These are phyloP conservation scores for Phoxinus phoxinus DNA, from an alignment of 2,113 vertebrate species.

Conservation along the genomic window DNA sequence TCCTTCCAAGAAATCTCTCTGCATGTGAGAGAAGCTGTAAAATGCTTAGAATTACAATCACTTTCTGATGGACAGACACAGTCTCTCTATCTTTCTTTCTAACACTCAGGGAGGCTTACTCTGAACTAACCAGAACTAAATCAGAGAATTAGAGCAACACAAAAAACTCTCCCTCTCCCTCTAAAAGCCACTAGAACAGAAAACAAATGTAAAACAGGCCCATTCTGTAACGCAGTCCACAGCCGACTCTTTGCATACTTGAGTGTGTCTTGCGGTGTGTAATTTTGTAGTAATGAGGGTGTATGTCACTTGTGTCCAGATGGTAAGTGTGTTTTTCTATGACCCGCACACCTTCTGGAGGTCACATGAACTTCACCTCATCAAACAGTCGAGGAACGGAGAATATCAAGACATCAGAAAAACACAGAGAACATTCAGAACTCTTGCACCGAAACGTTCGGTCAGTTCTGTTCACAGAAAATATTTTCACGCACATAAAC, in stretches of 20 bases:
- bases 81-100: conserved; percentile 21
- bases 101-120: conserved; percentile 18
- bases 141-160: conserved; percentile 24
- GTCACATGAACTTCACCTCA: conserved; percentile 18
- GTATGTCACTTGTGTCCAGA: conserved; percentile 30
- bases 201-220: conserved; percentile 27
- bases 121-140: conserved; percentile 18
- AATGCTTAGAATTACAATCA: conserved; percentile 38
- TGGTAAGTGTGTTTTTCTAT: conserved; percentile 32
- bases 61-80: conserved; percentile 37
- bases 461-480: conserved; percentile 25
- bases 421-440: background rate
- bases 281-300: conserved; percentile 31
- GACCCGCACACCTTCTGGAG: conserved; percentile 25
- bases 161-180: background rate
- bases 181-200: conserved; percentile 14
- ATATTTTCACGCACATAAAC: conserved; percentile 10
- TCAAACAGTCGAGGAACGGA: background rate
- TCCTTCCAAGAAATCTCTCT: conserved; percentile 35
- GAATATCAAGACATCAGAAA: background rate
- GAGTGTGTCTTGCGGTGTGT: conserved; percentile 30
- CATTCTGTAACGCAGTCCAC: background rate
- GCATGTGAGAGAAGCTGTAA: conserved; percentile 32
- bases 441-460: background rate
- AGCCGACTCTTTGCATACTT: conserved; percentile 29